These are phyloP conservation scores for Tanytarsus gracilentus DNA, from an alignment of 2,888 invertebrate species.

Conservation along the genomic window DNA sequence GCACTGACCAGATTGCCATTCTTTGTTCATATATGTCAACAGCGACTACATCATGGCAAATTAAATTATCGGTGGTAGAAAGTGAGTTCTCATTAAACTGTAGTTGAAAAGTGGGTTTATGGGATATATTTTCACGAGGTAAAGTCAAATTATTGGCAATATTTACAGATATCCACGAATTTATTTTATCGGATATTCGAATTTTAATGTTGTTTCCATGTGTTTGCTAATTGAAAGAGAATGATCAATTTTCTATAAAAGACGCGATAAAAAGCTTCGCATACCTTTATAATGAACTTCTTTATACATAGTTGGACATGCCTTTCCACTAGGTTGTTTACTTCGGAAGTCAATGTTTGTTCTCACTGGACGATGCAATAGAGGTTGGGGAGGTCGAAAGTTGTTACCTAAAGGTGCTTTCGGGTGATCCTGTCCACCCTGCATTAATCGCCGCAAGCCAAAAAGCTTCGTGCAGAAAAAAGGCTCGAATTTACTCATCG, in stretches of 20 bases:
- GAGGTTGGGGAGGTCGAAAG: slow-evolving; percentile 84
- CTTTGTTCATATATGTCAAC: no score
- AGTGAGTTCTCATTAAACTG: no score
- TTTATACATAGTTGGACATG: slow-evolving; percentile 86
- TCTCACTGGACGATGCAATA: slow-evolving; percentile 87
- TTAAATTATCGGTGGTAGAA: no score
- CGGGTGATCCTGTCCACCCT: slow-evolving; percentile 75
- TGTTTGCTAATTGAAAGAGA: slow-evolving; percentile 54
- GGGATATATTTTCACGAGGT: no score
- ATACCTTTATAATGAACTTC: slow-evolving; percentile 86
- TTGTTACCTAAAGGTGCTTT: slow-evolving; percentile 91
- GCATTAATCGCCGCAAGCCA: slow-evolving; percentile 75
- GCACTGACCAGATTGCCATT: no score
- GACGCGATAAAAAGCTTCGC: slow-evolving; percentile 25
- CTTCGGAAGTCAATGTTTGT: slow-evolving; percentile 95
- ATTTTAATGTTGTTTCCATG: slow-evolving; percentile 82
- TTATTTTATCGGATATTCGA: no score
- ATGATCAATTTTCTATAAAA: not conserved
- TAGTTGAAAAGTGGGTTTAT: no score
- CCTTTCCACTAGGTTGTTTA: slow-evolving; percentile 64
- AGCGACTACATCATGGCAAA: no score
- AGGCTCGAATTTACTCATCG: no score
- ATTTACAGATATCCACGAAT: no score
- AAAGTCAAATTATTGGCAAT: no score
- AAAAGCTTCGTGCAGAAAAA: slow-evolving; percentile 53